Evolutionary conservation across 2,113 vertebrate species (phyloP).

Genomic region (Galemys pyrenaicus): DNA sequence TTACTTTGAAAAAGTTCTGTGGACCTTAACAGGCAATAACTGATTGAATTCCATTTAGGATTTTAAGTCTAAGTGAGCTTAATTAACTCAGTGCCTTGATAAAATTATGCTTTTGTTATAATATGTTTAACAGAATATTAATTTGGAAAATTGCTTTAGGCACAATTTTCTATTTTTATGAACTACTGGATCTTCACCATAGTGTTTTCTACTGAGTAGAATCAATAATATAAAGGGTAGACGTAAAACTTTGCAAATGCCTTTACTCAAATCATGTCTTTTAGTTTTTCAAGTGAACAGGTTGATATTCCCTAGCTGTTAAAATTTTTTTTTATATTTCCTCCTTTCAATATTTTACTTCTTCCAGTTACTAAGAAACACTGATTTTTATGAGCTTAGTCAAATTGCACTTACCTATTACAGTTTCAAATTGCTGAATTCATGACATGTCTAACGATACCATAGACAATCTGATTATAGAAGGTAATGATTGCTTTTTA

Average conservation of each 20-base stretch:
- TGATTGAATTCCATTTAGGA: slow-evolving; percentile 18
- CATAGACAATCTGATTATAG: neutral
- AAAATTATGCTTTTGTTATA: slow-evolving; percentile 48
- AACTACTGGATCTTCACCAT: neutral
- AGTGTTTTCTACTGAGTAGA: neutral
- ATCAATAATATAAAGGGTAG: neutral
- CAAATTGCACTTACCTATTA: neutral
- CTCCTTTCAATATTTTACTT: neutral
- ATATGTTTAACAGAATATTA: slow-evolving; percentile 69
- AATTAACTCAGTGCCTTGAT: slow-evolving; percentile 67
- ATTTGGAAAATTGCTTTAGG: slow-evolving; percentile 3
- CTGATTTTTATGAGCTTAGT: neutral
- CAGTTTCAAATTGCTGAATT: slow-evolving; percentile 23
- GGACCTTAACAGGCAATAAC: slow-evolving; percentile 29
- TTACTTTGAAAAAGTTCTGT: slow-evolving; percentile 27
- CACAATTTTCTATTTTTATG: neutral
- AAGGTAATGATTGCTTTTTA: neutral
- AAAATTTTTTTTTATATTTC: neutral
- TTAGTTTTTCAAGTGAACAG: neutral
- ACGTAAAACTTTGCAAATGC: neutral
- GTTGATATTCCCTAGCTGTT: neutral
- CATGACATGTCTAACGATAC: neutral
- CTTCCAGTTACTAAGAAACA: neutral
- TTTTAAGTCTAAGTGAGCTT: slow-evolving; percentile 75
- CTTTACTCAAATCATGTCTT: neutral